Evolutionary conservation across 2,888 invertebrate species (phyloP), one percentile per base, ranked within the genome.

Genomic region (Metalampra italica): DNA sequence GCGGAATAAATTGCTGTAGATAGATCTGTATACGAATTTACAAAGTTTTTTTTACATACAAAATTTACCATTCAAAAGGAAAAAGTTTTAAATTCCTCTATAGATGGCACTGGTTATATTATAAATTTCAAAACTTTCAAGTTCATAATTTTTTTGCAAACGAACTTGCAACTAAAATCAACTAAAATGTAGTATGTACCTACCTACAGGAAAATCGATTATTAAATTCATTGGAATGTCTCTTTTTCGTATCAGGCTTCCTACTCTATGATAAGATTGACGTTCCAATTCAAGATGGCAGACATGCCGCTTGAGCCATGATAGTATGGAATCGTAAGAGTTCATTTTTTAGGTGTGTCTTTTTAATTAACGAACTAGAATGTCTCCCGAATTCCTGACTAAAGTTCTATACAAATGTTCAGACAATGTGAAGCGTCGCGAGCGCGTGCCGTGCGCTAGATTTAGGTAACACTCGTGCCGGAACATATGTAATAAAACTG

Each of bases 271-370:
- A 62, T 64, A 68, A 75, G 79, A 83, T 80, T 93, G 93, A 93
- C 93, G 92, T 93, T 91, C 90, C 85, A 81, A 88, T 90, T 89
- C 93, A 94, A 94, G 92, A 94, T 94, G 94, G 94, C 93, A 92
- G 93, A 91, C 91, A 91, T 91, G 91, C 91, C 91, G 90, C 91
- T 90, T 88, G 90, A 89, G 85, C 90, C 91, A 90, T 92, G 92
- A 91, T 92, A 92, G 91, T 91, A 91, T 86, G 90, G 91, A 90
- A 91, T 91, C 90, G 91, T 91, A 91, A 91, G 91, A 91, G 91
- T 91, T 90, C 84, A 91, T 91, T 91, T 92, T 92, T 91, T 93
- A 94, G 93, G 94, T 93, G 93, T 93, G 93, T 93, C 93, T 91
- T 91, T 83, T 84, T 85, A 87, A 83, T 83, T 88, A 90, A 81